Evolutionary conservation across 1,140 invertebrate genomes (phyloP).

Genomic region (Leptinotarsa lineolata): DNA sequence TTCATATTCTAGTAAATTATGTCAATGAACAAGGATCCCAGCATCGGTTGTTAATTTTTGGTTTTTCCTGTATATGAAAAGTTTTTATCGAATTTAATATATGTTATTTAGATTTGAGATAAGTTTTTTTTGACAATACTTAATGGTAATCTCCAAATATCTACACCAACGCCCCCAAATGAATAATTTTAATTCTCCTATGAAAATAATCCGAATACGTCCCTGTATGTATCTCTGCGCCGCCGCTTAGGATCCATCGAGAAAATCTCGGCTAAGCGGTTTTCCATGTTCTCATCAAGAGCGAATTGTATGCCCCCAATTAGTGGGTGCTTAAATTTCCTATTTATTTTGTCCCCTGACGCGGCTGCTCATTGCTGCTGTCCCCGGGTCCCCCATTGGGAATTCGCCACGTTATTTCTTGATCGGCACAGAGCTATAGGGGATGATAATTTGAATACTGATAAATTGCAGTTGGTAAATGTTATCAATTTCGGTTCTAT

Average conservation of each 20-base stretch:
- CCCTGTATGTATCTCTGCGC: background rate
- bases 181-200: too few relatives aligned
- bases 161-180: too few relatives aligned
- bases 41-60: too few relatives aligned
- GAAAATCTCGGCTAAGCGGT: background rate
- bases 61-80: too few relatives aligned
- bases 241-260: background rate
- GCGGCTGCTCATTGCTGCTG: background rate
- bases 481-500: too few relatives aligned
- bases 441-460: background rate
- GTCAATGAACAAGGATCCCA: too few relatives aligned
- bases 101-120: too few relatives aligned
- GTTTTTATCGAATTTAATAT: too few relatives aligned
- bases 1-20: too few relatives aligned
- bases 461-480: too few relatives aligned
- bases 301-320: conserved; percentile 8
- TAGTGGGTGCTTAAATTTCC: conserved; percentile 13
- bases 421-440: background rate
- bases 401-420: background rate
- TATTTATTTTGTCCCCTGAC: conserved; percentile 15
- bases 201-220: background rate
- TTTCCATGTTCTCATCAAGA: conserved; percentile 19
- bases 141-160: too few relatives aligned
- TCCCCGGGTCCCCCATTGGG: background rate
- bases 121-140: too few relatives aligned